phyloP scores from a whole-genome alignment of 35 echinoderm and acorn worm species.

The Amphiura filiformis region DNA sequence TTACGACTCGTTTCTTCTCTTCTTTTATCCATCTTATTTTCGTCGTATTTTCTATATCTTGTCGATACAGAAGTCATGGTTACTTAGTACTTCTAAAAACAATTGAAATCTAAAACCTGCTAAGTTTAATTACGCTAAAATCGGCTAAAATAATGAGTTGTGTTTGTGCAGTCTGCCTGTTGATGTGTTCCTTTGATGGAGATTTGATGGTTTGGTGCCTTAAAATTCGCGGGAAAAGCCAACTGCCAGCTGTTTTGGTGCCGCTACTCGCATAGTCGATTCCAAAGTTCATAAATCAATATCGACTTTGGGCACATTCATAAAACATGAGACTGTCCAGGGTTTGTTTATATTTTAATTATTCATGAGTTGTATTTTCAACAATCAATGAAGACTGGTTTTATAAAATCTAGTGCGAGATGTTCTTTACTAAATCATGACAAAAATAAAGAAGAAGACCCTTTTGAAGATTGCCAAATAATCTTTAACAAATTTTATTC shows the following conservation, averaged over 20 bases:
- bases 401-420: background rate
- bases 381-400: background rate
- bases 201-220: too few relatives aligned
- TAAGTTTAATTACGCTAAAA: too few relatives aligned
- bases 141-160: background rate
- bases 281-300: background rate
- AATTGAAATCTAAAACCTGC: background rate
- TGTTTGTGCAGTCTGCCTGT: background rate
- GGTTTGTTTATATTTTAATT: background rate
- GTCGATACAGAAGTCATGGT: background rate
- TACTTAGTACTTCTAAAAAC: background rate
- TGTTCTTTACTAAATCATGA: background rate
- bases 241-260: background rate
- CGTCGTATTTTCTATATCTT: background rate
- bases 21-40: background rate
- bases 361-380: background rate
- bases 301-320: background rate
- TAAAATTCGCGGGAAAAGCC: background rate
- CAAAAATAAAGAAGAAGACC: background rate
- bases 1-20: background rate
- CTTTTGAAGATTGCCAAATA: background rate
- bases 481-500: background rate
- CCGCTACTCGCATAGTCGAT: background rate
- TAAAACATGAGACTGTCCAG: background rate
- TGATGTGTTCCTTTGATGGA: background rate